Evolutionary conservation across 1,140 invertebrate species (phyloP).

Genomic region (Mercenaria mercenaria): DNA sequence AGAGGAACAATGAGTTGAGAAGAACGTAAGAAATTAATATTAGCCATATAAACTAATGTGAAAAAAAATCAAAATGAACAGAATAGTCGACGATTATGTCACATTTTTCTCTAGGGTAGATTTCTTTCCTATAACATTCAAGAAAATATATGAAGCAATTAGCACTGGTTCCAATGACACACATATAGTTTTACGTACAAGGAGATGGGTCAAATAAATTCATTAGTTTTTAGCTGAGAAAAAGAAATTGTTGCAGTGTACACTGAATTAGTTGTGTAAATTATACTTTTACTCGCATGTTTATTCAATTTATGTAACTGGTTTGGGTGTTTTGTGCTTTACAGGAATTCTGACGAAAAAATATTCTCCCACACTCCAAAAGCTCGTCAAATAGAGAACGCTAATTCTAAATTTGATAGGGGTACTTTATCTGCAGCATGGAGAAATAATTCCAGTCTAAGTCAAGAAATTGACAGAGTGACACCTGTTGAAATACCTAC

Average conservation of each 20-base stretch:
- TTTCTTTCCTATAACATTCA: background rate
- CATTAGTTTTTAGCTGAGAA: too few relatives aligned
- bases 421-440: constrained; percentile 65
- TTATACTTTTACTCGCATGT: too few relatives aligned
- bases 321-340: too few relatives aligned
- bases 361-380: constrained; percentile 81
- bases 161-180: too few relatives aligned
- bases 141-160: too few relatives aligned
- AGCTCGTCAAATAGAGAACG: constrained; percentile 73
- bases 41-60: too few relatives aligned
- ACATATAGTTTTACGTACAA: too few relatives aligned
- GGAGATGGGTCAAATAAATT: too few relatives aligned
- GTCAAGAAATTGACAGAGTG: constrained; percentile 55
- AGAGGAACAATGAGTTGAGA: constrained; percentile 17
- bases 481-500: constrained; percentile 6
- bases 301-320: too few relatives aligned
- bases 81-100: background rate
- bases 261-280: too few relatives aligned
- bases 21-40: constrained; percentile 55
- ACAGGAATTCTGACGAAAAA: constrained; percentile 76
- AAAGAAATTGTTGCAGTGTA: too few relatives aligned
- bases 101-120: background rate
- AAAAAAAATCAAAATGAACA: background rate
- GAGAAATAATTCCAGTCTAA: constrained; percentile 69
- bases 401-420: constrained; percentile 51